Conservation (phyloP, 2,797 vertebrate genomes). For the Leucoraja ocellata region DNA sequence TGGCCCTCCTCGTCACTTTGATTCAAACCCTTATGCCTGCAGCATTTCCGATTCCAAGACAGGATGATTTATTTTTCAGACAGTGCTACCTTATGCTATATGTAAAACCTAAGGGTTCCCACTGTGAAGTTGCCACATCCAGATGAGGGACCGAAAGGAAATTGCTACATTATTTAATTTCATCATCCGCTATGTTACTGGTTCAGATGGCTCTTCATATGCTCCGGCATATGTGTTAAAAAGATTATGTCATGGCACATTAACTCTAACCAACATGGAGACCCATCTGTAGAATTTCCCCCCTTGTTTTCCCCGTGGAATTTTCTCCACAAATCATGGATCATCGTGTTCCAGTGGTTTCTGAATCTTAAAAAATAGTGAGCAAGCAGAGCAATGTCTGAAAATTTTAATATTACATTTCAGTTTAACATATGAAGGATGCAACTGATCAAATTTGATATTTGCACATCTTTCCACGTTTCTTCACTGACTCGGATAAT, state of each 20-base stretch:
- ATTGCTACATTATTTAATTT: conserved; percentile 8
- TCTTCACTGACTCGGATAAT: background rate
- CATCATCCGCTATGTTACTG: background rate
- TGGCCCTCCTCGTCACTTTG: background rate
- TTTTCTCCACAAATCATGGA: background rate
- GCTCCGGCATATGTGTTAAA: background rate
- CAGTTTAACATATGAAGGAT: background rate
- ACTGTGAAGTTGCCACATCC: conserved; percentile 12
- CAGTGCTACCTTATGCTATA: background rate
- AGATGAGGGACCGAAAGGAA: conserved; percentile 1
- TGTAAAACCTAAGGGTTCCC: background rate
- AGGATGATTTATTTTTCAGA: conserved; percentile 26
- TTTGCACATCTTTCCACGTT: background rate
- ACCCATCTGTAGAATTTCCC: background rate
- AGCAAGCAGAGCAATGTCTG: background rate
- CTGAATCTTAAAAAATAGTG: background rate
- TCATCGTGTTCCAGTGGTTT: background rate
- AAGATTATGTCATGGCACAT: background rate
- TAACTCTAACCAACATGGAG: conserved; percentile 6
- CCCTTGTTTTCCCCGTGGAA: background rate
- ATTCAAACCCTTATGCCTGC: background rate
- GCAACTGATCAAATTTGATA: background rate
- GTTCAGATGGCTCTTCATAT: background rate
- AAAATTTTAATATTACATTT: background rate
- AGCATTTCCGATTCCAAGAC: background rate